Evolutionary conservation across 53 echinoderm and acorn worm species (phyloP), one percentile per base, ranked within the genome.

Genomic region (Mesocentrotus franciscanus): DNA sequence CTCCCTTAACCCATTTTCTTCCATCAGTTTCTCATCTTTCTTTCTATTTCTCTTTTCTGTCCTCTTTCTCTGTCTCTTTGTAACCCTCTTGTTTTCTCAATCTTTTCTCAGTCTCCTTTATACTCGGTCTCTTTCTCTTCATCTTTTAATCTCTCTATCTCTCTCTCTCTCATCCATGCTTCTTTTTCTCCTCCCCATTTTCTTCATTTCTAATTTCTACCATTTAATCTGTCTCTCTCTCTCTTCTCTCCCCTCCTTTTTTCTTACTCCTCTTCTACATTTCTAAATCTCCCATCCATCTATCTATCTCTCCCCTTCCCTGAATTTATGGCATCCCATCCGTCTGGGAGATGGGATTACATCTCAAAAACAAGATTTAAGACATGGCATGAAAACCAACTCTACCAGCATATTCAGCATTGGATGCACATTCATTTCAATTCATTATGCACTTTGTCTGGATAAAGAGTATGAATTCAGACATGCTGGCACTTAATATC

Each of bases 281-380:
- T 61, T 61, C 61, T 9, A 61, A 61, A 39, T 14, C 61, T 61
- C 17, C 14, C 11, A 61, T 61, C 61, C 17, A 14, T 61, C 36
- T 35, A 13, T 16, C 29, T 72, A 14, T 36, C 18, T 78, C 78
- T 36, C 15, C 79, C 79, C 16, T 36, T 79, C 16, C 39, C 4
- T 36, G 33, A 16, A 18, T 13, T 90, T 60, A 58, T 60, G 15
- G 0, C 90, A 60, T 90, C 60, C 29, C 90, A 15, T 20, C 55
- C 30, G 1, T 60, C 90, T 59, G 59, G 4, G 59, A 59, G 9
- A 90, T 90, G 60, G 90, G 90, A 90, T 90, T 90, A 90, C 59
- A 90, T 10, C 90, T 59, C 14, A 4, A 55, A 90, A 90, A 59
- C 90, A 59, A 90, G 90, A 90, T 90, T 90, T 90, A 16, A 13